Percentiles rank a stretch among this genome's conserved stretches.
These are phyloP conservation scores for Isaurus tuberculatus DNA, from an alignment of 92 coral and sea anemone genomes.

Conservation along the genomic window DNA sequence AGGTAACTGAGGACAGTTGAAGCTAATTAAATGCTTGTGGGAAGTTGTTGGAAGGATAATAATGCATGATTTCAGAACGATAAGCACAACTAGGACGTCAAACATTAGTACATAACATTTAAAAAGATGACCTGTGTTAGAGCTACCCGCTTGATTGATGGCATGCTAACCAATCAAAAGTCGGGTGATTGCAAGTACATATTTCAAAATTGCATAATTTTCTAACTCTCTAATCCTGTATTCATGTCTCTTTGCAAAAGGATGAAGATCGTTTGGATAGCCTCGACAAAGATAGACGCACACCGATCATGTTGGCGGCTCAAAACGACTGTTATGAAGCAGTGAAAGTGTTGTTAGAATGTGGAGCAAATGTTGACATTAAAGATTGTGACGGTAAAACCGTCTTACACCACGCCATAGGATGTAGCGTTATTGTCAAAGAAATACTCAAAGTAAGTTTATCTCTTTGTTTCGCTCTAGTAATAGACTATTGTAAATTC, in stretches of 20 bases:
- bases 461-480: not conserved
- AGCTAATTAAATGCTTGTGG: too few relatives aligned
- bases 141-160: too few relatives aligned
- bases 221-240: not conserved
- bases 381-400: constrained; percentile 81
- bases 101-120: too few relatives aligned
- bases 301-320: constrained; percentile 88
- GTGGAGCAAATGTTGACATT: constrained; percentile 82
- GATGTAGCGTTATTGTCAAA: constrained; percentile 78
- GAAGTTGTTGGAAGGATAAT: too few relatives aligned
- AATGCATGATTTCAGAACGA: too few relatives aligned
- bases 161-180: not conserved
- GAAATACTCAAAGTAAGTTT: constrained; percentile 80
- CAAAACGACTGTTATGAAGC: constrained; percentile 76
- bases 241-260: constrained; percentile 23
- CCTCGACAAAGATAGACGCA: constrained; percentile 80
- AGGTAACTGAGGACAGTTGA: too few relatives aligned
- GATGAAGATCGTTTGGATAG: constrained; percentile 82
- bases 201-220: too few relatives aligned
- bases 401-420: constrained; percentile 86
- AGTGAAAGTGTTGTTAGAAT: constrained; percentile 78
- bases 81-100: too few relatives aligned
- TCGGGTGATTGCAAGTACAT: too few relatives aligned
- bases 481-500: too few relatives aligned
- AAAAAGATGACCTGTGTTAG: too few relatives aligned